Evolutionary conservation across 2,797 vertebrate genomes (phyloP), one percentile per base, ranked within the genome.

Genomic region (Lates japonicus): DNA sequence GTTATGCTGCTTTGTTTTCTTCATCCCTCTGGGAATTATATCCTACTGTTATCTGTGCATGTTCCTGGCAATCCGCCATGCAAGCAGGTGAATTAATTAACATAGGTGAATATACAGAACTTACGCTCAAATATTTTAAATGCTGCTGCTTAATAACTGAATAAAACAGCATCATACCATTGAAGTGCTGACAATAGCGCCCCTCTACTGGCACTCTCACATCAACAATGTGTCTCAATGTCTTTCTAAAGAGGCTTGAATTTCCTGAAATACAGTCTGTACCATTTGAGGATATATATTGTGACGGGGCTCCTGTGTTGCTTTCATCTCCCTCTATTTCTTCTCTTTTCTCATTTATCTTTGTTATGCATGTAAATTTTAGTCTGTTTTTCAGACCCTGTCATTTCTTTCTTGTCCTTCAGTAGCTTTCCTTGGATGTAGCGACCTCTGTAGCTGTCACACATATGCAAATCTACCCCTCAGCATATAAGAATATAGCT

Each of bases 1-100:
- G 94, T 86, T 96, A n/a, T 96, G 95, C 92, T 95, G 95, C 82
- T 96, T 95, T 17, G 94, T 96, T 1, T 96, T 96, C 93, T 96
- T 96, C 90, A 90, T 96, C 49, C 96, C 95, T 2, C 87, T 96
- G 81, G 93, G 82, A 9, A 86, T 95, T 69, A 95, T 96, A 89
- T 93, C 94, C 65, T 95, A 94, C 89, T 96, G 95, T 85, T 96
- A 96, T 62, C 67, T 95, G 57, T 92, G 90, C 87, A 96, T 96
- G 94, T 96, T 96, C 81, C 88, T 95, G 81, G 93, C 94, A 3
- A 94, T 95, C 46, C 94, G 94, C 9, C 88, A 84, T 5, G 84
- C 93, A 49, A 94, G 92, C 93, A 95, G 94, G 96, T 96, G 62
- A 82, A 63, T 68, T 7, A 52, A 60, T 57, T 49, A 22, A 35